Conservation (phyloP, 2,888 invertebrate species). For the Meganola albula region DNA sequence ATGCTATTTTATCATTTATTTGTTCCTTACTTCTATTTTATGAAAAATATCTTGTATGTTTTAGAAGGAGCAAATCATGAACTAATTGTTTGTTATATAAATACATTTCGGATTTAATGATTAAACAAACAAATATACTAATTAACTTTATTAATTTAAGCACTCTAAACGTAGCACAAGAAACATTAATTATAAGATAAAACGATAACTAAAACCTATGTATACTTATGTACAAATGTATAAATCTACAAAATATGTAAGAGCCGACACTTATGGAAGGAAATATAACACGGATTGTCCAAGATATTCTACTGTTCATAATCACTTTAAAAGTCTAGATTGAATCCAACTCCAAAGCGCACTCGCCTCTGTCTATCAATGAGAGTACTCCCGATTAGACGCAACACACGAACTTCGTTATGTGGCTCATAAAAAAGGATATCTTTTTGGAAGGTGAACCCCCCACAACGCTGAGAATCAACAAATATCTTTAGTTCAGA, state of each 20-base stretch:
- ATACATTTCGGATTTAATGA: too few species aligned
- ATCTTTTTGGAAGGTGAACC: constrained; percentile 63
- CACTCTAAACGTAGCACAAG: constrained; percentile 40
- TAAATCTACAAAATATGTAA: constrained; percentile 56
- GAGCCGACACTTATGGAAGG: constrained; percentile 20
- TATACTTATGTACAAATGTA: constrained; percentile 75
- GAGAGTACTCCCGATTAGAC: constrained; percentile 54
- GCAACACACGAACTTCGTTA: constrained; percentile 52
- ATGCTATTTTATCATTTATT: too few species aligned
- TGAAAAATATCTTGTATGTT: too few species aligned
- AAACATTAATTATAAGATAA: constrained; percentile 52
- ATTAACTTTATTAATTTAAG: constrained; percentile 42
- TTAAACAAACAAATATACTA: too few species aligned
- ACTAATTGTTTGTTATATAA: too few species aligned
- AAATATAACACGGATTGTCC: too few species aligned
- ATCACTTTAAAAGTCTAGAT: constrained; percentile 56
- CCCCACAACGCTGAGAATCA: constrained; percentile 63
- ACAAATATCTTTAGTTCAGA: constrained; percentile 65
- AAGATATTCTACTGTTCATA: too few species aligned
- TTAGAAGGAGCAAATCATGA: too few species aligned
- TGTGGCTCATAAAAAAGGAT: constrained; percentile 53
- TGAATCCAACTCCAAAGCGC: constrained; percentile 61
- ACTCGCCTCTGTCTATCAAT: constrained; percentile 60
- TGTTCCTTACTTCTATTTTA: too few species aligned
- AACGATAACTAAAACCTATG: constrained; percentile 71